Percentiles rank a stretch among this genome's conserved stretches.
These are phyloP conservation scores for Spea multiplicata DNA, from an alignment of 2,113 vertebrate species.

Conservation along the genomic window DNA sequence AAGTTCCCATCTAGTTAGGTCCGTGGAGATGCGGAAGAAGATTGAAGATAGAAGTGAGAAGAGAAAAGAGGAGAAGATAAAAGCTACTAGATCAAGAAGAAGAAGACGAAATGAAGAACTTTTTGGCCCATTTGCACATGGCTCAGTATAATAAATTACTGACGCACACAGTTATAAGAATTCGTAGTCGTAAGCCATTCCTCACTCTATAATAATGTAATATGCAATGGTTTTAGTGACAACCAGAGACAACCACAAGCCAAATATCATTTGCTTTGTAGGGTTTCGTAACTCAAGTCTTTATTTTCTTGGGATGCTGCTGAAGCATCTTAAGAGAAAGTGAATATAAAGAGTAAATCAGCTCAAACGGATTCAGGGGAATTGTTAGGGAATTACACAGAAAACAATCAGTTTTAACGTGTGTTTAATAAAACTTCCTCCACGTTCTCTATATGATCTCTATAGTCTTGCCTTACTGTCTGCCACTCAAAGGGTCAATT, in stretches of 20 bases:
- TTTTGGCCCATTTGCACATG: too few relatives aligned
- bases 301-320: slow-evolving; percentile 14
- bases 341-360: not conserved
- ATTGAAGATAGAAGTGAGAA: too few relatives aligned
- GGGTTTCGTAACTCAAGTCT: slow-evolving; percentile 19
- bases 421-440: too few relatives aligned
- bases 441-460: not conserved
- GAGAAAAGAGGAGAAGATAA: too few relatives aligned
- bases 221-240: slow-evolving; percentile 15
- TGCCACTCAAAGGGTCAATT: not conserved
- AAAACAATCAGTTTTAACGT: too few relatives aligned
- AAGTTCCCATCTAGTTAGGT: too few relatives aligned
- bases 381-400: too few relatives aligned
- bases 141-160: not conserved
- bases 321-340: not conserved
- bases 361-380: too few relatives aligned
- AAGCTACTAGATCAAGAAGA: too few relatives aligned
- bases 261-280: slow-evolving; percentile 19
- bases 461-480: not conserved
- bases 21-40: too few relatives aligned
- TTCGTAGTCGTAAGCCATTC: slow-evolving; percentile 12
- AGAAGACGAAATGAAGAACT: too few relatives aligned
- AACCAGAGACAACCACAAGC: slow-evolving; percentile 12
- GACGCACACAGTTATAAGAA: slow-evolving; percentile 8
- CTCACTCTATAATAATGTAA: slow-evolving; percentile 18